Percentiles rank a stretch among this genome's conserved stretches.
These are phyloP conservation scores for Oncorhynchus clarkii DNA, from an alignment of 2,113 vertebrate species.

Conservation along the genomic window DNA sequence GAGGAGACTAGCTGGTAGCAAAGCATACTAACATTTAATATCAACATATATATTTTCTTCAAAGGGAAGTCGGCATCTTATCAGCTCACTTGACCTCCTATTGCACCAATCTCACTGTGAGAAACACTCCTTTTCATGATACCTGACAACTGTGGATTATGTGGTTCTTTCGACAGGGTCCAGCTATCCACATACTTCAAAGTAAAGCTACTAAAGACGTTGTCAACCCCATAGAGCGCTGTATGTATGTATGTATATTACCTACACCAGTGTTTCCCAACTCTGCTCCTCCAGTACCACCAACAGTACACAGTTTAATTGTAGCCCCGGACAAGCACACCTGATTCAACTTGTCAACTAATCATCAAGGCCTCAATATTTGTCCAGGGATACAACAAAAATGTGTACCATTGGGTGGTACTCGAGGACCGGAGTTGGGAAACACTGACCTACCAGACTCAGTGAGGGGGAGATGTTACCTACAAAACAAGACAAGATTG, in stretches of 20 bases:
- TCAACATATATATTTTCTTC: neutral
- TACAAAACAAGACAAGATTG: neutral
- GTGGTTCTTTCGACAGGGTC: neutral
- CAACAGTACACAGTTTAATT: no score
- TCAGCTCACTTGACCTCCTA: no score
- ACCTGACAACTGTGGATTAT: neutral
- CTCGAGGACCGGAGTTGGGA: neutral
- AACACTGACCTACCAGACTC: constrained; percentile 18
- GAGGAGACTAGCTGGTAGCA: neutral
- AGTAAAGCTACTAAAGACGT: neutral
- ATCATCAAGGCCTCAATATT: no score
- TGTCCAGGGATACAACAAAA: no score
- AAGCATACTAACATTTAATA: neutral
- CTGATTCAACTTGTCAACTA: no score
- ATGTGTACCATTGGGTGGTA: no score
- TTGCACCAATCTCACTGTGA: neutral
- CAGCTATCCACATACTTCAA: neutral
- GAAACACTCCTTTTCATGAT: no score
- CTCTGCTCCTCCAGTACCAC: no score
- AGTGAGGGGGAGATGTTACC: neutral
- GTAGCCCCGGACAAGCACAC: no score
- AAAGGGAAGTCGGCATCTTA: no score
- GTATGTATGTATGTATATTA: no score
- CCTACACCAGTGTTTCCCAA: no score
- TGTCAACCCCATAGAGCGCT: neutral